Evolutionary conservation across 2,797 vertebrate species (phyloP).

Genomic region (Argentina silus): DNA sequence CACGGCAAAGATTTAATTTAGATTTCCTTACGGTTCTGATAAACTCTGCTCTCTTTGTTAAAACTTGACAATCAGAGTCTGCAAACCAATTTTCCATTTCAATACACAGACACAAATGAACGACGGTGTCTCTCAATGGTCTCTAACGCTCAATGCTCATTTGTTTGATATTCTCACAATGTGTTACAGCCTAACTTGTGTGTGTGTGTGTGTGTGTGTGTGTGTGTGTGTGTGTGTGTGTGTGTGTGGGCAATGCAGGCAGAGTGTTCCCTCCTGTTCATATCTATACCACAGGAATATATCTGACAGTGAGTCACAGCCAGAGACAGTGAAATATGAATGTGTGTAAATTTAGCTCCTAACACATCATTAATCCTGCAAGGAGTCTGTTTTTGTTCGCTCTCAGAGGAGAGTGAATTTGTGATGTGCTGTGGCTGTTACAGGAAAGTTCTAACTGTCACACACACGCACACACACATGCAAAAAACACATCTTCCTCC

Average conservation of each 20-base stretch:
- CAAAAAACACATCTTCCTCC: slow-evolving; percentile 22
- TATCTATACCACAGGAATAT: slow-evolving; percentile 4
- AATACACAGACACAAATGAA: slow-evolving; percentile 61
- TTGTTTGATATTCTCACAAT: slow-evolving; percentile 41
- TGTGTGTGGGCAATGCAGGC: background rate
- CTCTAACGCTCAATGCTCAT: slow-evolving; percentile 39
- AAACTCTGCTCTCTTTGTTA: slow-evolving; percentile 61
- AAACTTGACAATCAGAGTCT: slow-evolving; percentile 60
- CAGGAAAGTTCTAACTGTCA: background rate
- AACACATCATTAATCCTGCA: slow-evolving; percentile 70
- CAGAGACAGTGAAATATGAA: slow-evolving; percentile 61
- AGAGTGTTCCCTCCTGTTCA: background rate
- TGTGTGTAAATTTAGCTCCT: slow-evolving; percentile 57
- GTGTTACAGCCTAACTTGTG: slow-evolving; percentile 3
- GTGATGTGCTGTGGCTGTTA: slow-evolving; percentile 50
- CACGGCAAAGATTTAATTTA: slow-evolving; percentile 73
- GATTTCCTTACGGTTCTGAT: slow-evolving; percentile 72
- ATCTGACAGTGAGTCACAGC: slow-evolving; percentile 39
- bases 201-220: slow-evolving; percentile 11
- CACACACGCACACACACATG: background rate
- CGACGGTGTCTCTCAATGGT: slow-evolving; percentile 27
- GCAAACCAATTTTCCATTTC: slow-evolving; percentile 64
- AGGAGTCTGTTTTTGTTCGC: slow-evolving; percentile 34
- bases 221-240: background rate
- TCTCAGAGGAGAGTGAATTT: slow-evolving; percentile 43